Conservation (phyloP, 2,113 vertebrate genomes). For the Dicaeum eximium region DNA sequence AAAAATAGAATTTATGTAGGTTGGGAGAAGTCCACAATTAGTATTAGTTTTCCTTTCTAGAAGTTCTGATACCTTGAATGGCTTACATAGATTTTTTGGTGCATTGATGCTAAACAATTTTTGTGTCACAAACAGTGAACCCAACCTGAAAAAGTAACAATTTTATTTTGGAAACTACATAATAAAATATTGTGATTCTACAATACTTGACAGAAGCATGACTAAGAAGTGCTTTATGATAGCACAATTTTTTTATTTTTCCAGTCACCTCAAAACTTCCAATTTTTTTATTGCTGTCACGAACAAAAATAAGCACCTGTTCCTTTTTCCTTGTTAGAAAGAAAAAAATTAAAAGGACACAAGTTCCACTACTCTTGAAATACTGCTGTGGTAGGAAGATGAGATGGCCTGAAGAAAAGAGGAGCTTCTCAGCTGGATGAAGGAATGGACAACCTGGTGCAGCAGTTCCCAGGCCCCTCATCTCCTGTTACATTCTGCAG, state of each 20-base stretch:
- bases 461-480: accelerated
- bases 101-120: not conserved
- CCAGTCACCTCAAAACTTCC: not conserved
- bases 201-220: not conserved
- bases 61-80: not conserved
- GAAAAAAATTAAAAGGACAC: not conserved
- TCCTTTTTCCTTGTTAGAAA: not conserved
- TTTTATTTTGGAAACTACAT: not conserved
- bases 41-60: not conserved
- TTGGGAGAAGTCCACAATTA: not conserved
- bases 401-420: not conserved
- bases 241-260: not conserved
- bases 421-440: not conserved
- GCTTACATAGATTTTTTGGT: not conserved
- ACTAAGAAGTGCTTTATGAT: not conserved
- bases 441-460: not conserved
- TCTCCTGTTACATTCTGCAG: not conserved
- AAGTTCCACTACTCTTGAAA: not conserved
- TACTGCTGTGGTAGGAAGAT: not conserved
- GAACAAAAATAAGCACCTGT: not conserved
- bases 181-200: not conserved
- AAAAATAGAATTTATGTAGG: not conserved
- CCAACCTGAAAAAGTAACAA: not conserved
- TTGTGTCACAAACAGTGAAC: not conserved
- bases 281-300: not conserved